Conservation (phyloP, 2,113 vertebrate genomes). For the Leptocoma aspasia region DNA sequence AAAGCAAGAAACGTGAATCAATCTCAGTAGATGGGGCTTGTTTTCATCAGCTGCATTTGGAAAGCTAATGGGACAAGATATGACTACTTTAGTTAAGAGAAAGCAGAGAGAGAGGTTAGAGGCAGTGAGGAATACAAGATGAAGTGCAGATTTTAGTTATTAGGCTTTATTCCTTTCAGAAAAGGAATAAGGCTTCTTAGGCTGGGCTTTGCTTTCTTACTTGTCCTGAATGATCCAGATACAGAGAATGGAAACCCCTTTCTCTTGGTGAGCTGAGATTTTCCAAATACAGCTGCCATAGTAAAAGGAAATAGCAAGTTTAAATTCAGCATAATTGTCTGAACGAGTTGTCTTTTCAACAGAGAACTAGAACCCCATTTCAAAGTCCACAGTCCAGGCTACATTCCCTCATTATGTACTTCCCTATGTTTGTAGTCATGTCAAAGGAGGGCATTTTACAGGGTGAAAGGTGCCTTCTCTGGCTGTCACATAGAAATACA, state of each 20-base stretch:
- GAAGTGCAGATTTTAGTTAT: neutral
- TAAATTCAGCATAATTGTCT: neutral
- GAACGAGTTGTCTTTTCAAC: neutral
- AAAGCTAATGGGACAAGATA: neutral
- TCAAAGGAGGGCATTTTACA: neutral
- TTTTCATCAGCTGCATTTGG: neutral
- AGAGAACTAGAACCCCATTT: neutral
- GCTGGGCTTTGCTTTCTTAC: neutral
- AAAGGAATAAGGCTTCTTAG: neutral
- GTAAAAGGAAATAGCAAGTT: neutral
- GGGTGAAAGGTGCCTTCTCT: neutral
- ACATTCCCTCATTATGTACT: rapidly evolving
- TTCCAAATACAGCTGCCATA: neutral
- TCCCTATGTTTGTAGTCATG: rapidly evolving
- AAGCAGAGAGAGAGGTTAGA: neutral
- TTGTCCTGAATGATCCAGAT: neutral
- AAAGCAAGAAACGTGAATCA: neutral
- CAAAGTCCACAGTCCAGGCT: neutral
- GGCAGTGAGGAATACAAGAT: neutral
- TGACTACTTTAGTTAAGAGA: neutral
- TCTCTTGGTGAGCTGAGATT: neutral
- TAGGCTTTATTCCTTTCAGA: neutral
- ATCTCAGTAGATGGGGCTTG: neutral
- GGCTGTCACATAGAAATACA: neutral
- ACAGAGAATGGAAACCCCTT: neutral